These are phyloP conservation scores for Teleopsis dalmanni DNA, from an alignment of 1,140 invertebrate species.

Conservation along the genomic window DNA sequence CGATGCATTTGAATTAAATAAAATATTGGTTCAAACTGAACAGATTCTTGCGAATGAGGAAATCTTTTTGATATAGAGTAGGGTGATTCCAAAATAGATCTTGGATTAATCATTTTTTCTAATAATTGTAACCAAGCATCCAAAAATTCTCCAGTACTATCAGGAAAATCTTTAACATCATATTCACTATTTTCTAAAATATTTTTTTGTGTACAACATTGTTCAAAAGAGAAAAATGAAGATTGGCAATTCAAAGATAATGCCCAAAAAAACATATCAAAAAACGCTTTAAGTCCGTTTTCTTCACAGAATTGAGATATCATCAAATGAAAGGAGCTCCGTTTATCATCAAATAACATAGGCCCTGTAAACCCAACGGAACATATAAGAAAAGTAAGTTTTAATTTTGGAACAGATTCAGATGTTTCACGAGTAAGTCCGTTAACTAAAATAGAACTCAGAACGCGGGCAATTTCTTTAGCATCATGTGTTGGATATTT, in stretches of 20 bases:
- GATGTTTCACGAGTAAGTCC: constrained; percentile 67
- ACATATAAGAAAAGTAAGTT: constrained; percentile 80
- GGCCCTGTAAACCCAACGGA: constrained; percentile 82
- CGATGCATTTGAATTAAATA: constrained; percentile 75
- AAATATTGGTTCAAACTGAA: constrained; percentile 62
- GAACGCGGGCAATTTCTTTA: constrained; percentile 63
- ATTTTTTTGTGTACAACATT: constrained; percentile 27
- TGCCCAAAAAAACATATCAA: constrained; percentile 74
- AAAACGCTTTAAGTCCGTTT: constrained; percentile 73
- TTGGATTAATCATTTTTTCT: constrained; percentile 85
- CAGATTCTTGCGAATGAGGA: constrained; percentile 22
- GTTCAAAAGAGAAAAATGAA: constrained; percentile 30
- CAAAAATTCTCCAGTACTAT: constrained; percentile 70
- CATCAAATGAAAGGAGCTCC: constrained; percentile 83
- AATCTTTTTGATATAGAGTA: constrained; percentile 57
- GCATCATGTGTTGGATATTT: constrained; percentile 54
- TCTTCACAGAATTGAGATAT: constrained; percentile 73
- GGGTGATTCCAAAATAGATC: constrained; percentile 73
- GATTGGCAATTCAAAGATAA: constrained; percentile 55
- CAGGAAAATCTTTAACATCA: constrained; percentile 50
- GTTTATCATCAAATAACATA: constrained; percentile 85
- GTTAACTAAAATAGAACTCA: constrained; percentile 66
- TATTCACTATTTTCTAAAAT: constrained; percentile 24
- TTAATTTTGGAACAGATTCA: constrained; percentile 67
- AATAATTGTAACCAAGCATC: constrained; percentile 80